Conservation (phyloP, 2,113 vertebrate genomes). For the Grus americana region DNA sequence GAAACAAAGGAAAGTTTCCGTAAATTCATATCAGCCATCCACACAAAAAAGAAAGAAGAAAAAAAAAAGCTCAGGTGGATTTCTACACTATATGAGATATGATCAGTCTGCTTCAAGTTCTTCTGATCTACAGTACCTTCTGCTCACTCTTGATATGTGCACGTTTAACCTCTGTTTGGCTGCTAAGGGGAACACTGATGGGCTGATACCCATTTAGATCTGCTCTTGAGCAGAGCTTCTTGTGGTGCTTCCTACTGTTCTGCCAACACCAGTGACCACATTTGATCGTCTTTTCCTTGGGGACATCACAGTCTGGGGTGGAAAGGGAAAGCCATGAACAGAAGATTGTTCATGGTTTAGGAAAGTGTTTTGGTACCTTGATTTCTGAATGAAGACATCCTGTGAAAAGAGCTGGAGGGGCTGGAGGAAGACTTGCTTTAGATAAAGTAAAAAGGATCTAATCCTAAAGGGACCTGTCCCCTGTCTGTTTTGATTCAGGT, state of each 20-base stretch:
- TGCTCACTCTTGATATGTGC: background rate
- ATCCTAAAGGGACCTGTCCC: conserved; percentile 15
- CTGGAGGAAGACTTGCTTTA: background rate
- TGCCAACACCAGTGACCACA: background rate
- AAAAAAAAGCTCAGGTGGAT: background rate
- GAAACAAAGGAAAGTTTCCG: background rate
- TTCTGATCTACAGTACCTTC: background rate
- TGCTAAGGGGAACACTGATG: background rate
- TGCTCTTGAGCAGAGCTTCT: background rate
- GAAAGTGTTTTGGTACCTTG: background rate
- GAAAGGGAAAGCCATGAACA: background rate
- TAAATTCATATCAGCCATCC: background rate
- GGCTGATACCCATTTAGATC: background rate
- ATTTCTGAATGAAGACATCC: background rate
- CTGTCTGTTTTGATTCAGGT: background rate
- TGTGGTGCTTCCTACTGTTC: background rate
- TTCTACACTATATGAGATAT: background rate
- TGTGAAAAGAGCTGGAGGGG: background rate
- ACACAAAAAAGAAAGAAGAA: background rate
- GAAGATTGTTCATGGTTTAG: background rate
- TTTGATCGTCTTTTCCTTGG: background rate
- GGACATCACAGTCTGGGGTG: background rate
- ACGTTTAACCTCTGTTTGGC: background rate
- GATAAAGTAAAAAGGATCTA: conserved; percentile 4
- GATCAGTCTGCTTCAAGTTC: background rate